A percentile compares a stretch with the other conserved stretches of the same genome.
phyloP scores from a whole-genome alignment of 2,113 vertebrate genomes.

The Hirundichthys speculiger region DNA sequence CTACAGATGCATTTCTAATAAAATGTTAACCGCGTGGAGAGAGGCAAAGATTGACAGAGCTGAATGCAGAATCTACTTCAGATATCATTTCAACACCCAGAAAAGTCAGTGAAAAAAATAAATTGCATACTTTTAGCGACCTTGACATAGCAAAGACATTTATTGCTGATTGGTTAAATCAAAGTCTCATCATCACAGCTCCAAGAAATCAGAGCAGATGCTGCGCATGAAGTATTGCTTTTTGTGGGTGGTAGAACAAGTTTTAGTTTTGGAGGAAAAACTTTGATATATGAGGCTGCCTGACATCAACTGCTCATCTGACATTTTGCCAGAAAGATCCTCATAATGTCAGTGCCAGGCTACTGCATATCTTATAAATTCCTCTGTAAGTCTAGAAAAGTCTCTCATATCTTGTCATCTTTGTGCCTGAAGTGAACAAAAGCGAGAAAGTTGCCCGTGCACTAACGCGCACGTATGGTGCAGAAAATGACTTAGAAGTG shows the following conservation, averaged over 20 bases:
- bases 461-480: neutral
- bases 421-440: slow-evolving; percentile 5
- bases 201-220: slow-evolving; percentile 10
- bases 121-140: neutral
- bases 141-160: neutral
- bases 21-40: slow-evolving; percentile 30
- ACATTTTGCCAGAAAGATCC: slow-evolving; percentile 22
- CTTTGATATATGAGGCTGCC: slow-evolving; percentile 22
- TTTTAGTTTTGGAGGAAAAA: slow-evolving; percentile 21
- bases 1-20: slow-evolving; percentile 4
- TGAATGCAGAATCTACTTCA: slow-evolving; percentile 17
- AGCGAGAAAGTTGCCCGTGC: neutral
- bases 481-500: slow-evolving; percentile 41
- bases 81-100: neutral
- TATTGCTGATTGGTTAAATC: neutral
- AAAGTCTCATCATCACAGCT: slow-evolving; percentile 2
- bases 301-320: slow-evolving; percentile 22
- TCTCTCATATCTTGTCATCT: slow-evolving; percentile 5
- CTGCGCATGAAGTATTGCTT: slow-evolving; percentile 14
- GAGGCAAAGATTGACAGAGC: slow-evolving; percentile 12
- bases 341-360: slow-evolving; percentile 17
- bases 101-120: slow-evolving; percentile 1
- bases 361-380: slow-evolving; percentile 3
- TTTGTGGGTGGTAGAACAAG: neutral
- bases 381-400: slow-evolving; percentile 2